These are phyloP conservation scores for Diplosoma virens DNA, from an alignment of 23 tunicate species.

Conservation along the genomic window DNA sequence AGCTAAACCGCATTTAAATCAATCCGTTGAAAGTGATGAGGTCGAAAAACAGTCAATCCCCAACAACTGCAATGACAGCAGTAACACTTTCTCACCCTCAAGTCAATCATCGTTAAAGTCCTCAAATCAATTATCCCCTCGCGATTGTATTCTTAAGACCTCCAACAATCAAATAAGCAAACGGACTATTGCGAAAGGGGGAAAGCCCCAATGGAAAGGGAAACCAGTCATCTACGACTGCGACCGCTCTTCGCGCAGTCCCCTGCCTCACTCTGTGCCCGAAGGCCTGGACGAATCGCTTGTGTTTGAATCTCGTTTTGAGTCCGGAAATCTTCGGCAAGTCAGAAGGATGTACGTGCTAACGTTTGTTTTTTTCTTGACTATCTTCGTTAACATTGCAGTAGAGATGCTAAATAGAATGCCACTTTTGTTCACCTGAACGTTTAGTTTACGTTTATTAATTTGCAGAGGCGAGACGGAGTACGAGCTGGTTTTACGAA, in stretches of 20 bases:
- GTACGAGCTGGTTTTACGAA: slow-evolving; percentile 84
- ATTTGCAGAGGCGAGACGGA: slow-evolving; percentile 61
- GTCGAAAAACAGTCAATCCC: too few species aligned
- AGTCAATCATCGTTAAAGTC: too few species aligned
- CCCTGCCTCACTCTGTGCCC: slow-evolving; percentile 77
- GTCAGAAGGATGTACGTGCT: slow-evolving; percentile 80
- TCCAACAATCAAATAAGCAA: slow-evolving; percentile 6
- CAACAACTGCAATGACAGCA: too few species aligned
- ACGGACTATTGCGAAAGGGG: background rate
- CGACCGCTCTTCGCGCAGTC: slow-evolving; percentile 69
- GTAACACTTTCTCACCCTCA: too few species aligned
- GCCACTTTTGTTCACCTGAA: background rate
- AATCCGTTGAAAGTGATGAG: too few species aligned
- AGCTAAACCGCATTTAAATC: too few species aligned
- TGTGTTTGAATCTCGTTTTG: slow-evolving; percentile 81
- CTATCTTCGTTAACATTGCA: too few species aligned
- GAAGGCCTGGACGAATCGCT: slow-evolving; percentile 81
- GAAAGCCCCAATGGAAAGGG: slow-evolving; percentile 49
- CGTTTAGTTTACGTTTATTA: background rate
- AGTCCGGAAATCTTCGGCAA: slow-evolving; percentile 89
- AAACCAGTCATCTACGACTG: slow-evolving; percentile 91
- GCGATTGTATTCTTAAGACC: background rate
- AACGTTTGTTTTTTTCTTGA: background rate
- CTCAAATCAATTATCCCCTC: slow-evolving; percentile 1
- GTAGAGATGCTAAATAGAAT: background rate